Conservation (phyloP, 1,140 invertebrate species). For the Pogonognathellus flavescens region DNA sequence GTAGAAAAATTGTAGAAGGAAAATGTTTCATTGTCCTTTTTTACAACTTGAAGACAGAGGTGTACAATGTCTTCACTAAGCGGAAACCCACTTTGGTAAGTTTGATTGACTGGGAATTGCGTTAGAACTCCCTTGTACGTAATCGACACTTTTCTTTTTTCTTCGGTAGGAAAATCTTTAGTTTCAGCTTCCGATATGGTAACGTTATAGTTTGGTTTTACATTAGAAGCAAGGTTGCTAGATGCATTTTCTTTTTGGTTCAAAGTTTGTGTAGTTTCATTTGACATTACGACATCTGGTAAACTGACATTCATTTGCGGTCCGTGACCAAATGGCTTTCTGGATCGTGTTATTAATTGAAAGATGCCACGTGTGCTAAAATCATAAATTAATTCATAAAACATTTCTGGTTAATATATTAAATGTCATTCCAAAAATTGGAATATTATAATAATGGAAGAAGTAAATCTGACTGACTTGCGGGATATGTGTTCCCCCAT, state of each 20-base stretch:
- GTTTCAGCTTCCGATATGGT: neutral
- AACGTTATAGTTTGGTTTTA: neutral
- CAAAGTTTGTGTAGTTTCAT: neutral
- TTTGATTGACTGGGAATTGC: neutral
- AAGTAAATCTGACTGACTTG: slow-evolving; percentile 37
- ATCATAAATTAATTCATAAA: no score
- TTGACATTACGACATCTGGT: neutral
- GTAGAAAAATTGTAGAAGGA: neutral
- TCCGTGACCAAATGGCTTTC: slow-evolving; percentile 53
- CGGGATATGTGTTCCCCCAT: slow-evolving; percentile 61
- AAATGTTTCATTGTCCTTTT: neutral
- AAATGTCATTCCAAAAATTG: no score
- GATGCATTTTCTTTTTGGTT: neutral
- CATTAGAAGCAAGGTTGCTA: neutral
- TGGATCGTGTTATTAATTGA: slow-evolving; percentile 25
- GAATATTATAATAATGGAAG: no score
- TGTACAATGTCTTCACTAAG: neutral
- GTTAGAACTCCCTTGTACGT: neutral
- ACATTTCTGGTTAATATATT: no score
- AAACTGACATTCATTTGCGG: slow-evolving; percentile 14
- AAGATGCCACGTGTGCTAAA: slow-evolving; percentile 10
- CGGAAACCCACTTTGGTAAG: slow-evolving; percentile 10
- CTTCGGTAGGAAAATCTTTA: neutral
- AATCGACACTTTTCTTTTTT: neutral
- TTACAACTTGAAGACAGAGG: neutral